Conservation (phyloP, 2,888 invertebrate genomes). For the Tetranychus truncatus region DNA sequence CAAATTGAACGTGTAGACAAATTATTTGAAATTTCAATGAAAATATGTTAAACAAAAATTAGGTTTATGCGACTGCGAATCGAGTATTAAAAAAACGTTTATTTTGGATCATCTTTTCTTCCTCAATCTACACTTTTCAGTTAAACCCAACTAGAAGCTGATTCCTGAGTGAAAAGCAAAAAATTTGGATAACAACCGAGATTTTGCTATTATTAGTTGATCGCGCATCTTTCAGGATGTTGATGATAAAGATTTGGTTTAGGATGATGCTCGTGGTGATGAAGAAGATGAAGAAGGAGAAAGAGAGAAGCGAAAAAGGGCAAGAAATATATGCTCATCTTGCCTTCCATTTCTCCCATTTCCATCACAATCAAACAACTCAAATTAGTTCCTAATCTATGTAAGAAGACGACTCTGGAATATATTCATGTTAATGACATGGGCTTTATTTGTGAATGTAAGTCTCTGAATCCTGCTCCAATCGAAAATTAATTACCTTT, state of each 20-base stretch:
- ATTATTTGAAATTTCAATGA: no score
- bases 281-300: background rate
- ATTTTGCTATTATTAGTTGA: background rate
- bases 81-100: no score
- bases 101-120: no score
- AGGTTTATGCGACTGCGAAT: no score
- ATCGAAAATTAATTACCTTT: background rate
- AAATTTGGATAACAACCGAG: background rate
- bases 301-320: background rate
- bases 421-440: background rate
- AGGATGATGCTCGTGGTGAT: background rate
- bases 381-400: background rate
- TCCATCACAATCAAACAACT: background rate
- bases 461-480: background rate
- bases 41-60: no score
- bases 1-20: no score
- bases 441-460: background rate
- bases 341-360: background rate
- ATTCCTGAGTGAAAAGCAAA: background rate
- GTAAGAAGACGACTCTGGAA: background rate
- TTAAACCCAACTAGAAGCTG: no score
- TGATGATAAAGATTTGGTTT: background rate
- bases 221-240: background rate
- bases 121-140: no score
- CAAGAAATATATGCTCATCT: background rate